These are phyloP conservation scores for Miniopterus natalensis DNA, from an alignment of 2,113 vertebrate genomes.

Conservation along the genomic window DNA sequence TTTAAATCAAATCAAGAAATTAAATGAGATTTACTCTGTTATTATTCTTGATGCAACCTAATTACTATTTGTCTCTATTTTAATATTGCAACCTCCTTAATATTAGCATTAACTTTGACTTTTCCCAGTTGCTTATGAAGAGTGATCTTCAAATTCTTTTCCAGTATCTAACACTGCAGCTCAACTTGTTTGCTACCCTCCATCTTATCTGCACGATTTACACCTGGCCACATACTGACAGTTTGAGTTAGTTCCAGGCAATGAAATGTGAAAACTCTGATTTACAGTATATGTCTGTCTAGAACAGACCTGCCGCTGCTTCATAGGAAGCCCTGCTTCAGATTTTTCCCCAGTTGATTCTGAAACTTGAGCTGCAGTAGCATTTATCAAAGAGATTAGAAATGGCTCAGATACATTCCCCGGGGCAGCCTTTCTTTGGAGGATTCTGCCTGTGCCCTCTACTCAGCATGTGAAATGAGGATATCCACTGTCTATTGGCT, in stretches of 20 bases:
- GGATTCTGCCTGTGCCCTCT: not conserved
- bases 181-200: not conserved
- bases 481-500: not conserved
- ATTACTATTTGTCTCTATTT: constrained; percentile 18
- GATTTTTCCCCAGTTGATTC: constrained; percentile 43
- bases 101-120: not conserved
- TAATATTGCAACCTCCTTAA: not conserved
- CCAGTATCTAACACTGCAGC: not conserved
- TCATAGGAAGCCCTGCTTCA: constrained; percentile 38
- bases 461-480: not conserved
- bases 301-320: constrained; percentile 34
- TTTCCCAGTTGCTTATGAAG: constrained; percentile 39
- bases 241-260: constrained; percentile 66
- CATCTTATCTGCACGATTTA: constrained; percentile 20
- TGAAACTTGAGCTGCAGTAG: constrained; percentile 68
- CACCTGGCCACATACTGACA: constrained; percentile 62
- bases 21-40: constrained; percentile 17
- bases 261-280: constrained; percentile 75
- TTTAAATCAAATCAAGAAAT: constrained; percentile 6
- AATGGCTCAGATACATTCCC: constrained; percentile 17
- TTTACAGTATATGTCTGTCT: constrained; percentile 61
- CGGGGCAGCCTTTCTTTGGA: not conserved
- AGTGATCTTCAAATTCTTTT: constrained; percentile 26
- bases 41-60: not conserved
- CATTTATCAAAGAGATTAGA: constrained; percentile 69